Evolutionary conservation across 2,888 invertebrate species (phyloP).

Genomic region (Nephrocerus scutellatus): DNA sequence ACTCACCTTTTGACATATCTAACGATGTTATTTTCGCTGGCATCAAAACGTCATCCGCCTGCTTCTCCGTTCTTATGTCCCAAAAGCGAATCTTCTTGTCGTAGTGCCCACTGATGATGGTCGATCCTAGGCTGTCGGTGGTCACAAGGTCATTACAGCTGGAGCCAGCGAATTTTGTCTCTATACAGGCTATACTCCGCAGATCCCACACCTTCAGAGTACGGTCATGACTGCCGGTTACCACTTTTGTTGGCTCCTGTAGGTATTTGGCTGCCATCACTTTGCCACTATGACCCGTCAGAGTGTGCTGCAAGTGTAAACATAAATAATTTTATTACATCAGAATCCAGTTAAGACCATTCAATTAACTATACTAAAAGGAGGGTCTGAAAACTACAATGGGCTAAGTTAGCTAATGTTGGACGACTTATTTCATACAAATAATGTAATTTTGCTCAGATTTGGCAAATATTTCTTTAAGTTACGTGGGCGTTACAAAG

Average conservation of each 20-base stretch:
- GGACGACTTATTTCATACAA: no score
- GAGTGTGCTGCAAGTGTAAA: conserved; percentile 38
- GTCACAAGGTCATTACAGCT: conserved; percentile 95
- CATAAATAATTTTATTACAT: no score
- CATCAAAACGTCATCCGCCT: conserved; percentile 77
- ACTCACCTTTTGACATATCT: conserved; percentile 78
- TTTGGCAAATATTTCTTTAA: no score
- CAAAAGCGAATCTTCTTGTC: conserved; percentile 96
- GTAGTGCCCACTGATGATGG: conserved; percentile 95
- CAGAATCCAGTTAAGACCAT: no score
- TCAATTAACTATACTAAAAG: background rate
- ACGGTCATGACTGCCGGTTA: conserved; percentile 96
- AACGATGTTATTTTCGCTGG: conserved; percentile 93
- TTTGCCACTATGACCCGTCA: conserved; percentile 79
- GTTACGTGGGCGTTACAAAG: no score
- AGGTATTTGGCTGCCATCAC: conserved; percentile 96
- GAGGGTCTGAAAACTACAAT: background rate
- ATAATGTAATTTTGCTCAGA: no score
- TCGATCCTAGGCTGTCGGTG: conserved; percentile 72
- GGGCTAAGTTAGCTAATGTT: background rate
- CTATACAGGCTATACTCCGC: conserved; percentile 81
- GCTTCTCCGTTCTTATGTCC: conserved; percentile 86
- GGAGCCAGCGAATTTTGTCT: conserved; percentile 92
- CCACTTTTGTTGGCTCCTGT: conserved; percentile 85
- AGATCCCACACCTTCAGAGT: conserved; percentile 99